Conservation (phyloP, 2,113 vertebrate genomes). For the Hippolais icterina region DNA sequence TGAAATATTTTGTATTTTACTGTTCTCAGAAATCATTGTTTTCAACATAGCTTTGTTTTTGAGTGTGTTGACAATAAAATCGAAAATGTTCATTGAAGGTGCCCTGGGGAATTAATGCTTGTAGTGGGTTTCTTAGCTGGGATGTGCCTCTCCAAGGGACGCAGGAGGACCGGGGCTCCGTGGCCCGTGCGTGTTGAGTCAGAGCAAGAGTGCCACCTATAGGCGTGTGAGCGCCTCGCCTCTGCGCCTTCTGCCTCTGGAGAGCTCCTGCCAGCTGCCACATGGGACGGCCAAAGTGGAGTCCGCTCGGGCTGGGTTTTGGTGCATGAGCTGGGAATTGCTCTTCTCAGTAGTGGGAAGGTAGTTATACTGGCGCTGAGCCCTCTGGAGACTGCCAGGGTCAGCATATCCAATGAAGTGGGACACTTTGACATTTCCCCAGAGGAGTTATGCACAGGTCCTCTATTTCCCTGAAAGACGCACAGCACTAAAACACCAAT, state of each 20-base stretch:
- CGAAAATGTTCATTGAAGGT: neutral
- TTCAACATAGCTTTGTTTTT: neutral
- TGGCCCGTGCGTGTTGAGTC: neutral
- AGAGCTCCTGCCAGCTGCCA: neutral
- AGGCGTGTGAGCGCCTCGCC: neutral
- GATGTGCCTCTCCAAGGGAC: rapidly evolving
- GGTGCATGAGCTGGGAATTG: neutral
- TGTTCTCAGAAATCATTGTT: constrained; percentile 8
- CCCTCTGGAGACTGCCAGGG: neutral
- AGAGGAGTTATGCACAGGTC: neutral
- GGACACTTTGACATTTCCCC: neutral
- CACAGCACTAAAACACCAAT: neutral
- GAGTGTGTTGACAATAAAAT: constrained; percentile 62
- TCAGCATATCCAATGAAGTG: neutral
- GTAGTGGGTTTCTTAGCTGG: neutral
- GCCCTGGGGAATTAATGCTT: neutral
- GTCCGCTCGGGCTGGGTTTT: neutral
- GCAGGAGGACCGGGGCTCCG: rapidly evolving
- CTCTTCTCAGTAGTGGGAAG: neutral
- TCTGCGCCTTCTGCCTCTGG: rapidly evolving
- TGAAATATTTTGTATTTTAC: constrained; percentile 37
- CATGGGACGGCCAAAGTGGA: rapidly evolving
- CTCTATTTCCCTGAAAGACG: neutral
- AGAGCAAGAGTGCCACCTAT: constrained; percentile 48
- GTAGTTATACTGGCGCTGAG: neutral